Evolutionary conservation across 2,888 invertebrate species (phyloP).

Genomic region (Clitarchus hookeri): DNA sequence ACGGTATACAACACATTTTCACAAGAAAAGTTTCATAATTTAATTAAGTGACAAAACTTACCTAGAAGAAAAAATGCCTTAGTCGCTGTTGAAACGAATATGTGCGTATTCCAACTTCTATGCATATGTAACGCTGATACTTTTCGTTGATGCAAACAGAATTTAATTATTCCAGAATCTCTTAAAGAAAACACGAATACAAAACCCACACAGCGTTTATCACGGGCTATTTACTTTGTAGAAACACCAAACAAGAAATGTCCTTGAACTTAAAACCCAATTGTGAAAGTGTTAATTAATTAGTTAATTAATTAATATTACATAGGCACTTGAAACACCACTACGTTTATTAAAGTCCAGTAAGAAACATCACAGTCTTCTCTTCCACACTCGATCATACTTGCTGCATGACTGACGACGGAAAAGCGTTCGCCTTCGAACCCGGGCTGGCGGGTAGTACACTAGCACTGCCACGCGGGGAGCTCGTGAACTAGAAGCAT

Average conservation of each 20-base stretch:
- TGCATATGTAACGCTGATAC: neutral
- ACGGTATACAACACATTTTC: too few relatives aligned
- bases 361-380: too few relatives aligned
- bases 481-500: neutral
- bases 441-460: neutral
- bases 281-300: too few relatives aligned
- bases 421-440: constrained; percentile 7
- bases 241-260: neutral
- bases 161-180: neutral
- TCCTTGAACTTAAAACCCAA: neutral
- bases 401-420: constrained; percentile 14
- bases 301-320: too few relatives aligned
- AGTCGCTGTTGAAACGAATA: neutral
- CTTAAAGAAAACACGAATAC: neutral
- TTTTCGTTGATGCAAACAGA: neutral
- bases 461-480: neutral
- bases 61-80: neutral
- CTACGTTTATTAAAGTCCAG: too few relatives aligned
- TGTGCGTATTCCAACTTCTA: neutral
- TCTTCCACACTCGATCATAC: neutral
- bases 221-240: neutral
- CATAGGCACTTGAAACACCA: too few relatives aligned
- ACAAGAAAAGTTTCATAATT: too few relatives aligned
- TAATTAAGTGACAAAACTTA: neutral
- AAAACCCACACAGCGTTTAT: neutral